These are phyloP conservation scores for Pogona vitticeps DNA, from an alignment of 2,113 vertebrate genomes.

Conservation along the genomic window DNA sequence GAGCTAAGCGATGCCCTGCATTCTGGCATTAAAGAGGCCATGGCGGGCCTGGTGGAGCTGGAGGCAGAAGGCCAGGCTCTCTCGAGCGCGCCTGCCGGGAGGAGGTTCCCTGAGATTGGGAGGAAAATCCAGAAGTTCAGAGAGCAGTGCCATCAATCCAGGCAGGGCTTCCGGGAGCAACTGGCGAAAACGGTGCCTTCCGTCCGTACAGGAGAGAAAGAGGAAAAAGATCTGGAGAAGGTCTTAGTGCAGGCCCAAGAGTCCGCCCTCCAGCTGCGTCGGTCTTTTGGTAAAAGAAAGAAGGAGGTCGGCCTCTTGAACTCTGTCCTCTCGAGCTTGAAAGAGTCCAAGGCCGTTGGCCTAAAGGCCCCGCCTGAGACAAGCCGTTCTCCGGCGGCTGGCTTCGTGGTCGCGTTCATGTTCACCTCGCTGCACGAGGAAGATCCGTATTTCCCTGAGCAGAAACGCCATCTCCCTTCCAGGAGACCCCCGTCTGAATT, in stretches of 20 bases:
- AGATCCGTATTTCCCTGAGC: constrained; percentile 34
- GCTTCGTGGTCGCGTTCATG: constrained; percentile 35
- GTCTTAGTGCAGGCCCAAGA: constrained; percentile 7
- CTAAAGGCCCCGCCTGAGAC: constrained; percentile 9
- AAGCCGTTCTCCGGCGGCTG: background rate
- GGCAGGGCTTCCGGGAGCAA: background rate
- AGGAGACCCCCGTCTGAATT: background rate
- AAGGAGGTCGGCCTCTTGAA: constrained; percentile 26
- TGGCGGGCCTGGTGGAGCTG: constrained; percentile 46
- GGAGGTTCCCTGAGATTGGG: constrained; percentile 52
- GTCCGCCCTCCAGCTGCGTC: constrained; percentile 39
- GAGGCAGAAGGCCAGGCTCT: constrained; percentile 59
- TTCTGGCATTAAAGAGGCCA: constrained; percentile 1
- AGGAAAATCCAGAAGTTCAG: constrained; percentile 48
- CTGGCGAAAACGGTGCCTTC: constrained; percentile 37
- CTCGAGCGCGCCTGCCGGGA: background rate
- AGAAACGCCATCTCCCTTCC: constrained; percentile 17
- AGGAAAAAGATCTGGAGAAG: constrained; percentile 41
- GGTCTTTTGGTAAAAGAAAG: constrained; percentile 39
- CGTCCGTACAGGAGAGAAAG: constrained; percentile 50
- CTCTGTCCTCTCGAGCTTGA: background rate
- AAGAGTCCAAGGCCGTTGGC: background rate
- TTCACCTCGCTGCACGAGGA: background rate
- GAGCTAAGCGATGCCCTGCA: background rate
- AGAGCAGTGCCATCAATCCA: background rate